phyloP scores from a whole-genome alignment of 2,113 vertebrate species.

The Tapirus terrestris region DNA sequence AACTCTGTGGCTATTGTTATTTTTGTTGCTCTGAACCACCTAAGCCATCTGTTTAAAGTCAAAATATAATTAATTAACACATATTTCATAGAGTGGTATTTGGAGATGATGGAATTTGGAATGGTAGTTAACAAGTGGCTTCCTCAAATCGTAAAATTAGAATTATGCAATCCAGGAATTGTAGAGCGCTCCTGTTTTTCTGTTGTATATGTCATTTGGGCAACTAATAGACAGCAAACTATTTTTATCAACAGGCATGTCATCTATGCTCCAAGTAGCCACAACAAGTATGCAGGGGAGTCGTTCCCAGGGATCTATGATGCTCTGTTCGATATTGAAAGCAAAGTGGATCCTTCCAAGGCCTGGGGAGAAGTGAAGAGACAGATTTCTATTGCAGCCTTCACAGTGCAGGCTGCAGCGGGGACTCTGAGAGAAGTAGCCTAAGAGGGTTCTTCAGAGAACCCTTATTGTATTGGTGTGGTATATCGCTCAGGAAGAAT shows the following conservation, averaged over 20 bases:
- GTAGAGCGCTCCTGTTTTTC: background rate
- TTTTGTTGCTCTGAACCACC: background rate
- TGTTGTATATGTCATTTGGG: background rate
- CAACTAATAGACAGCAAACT: background rate
- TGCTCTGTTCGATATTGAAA: slow-evolving; percentile 93
- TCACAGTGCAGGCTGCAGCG: slow-evolving; percentile 94
- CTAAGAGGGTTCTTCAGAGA: background rate
- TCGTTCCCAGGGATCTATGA: slow-evolving; percentile 97
- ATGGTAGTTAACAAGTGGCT: background rate
- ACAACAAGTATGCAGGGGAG: slow-evolving; percentile 95
- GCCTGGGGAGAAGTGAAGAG: slow-evolving; percentile 94
- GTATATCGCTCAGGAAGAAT: background rate
- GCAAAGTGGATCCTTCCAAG: slow-evolving; percentile 79
- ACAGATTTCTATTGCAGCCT: slow-evolving; percentile 94
- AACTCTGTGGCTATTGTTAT: background rate
- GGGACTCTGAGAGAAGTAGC: slow-evolving; percentile 86
- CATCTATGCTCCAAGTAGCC: slow-evolving; percentile 96
- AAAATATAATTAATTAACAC: background rate
- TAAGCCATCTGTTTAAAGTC: background rate
- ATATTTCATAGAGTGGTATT: background rate
- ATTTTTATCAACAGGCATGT: slow-evolving; percentile 88
- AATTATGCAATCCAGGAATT: background rate
- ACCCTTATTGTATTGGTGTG: fast-evolving
- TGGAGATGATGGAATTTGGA: background rate
- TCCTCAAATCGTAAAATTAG: background rate